Evolutionary conservation across 2,797 vertebrate genomes (phyloP).

Genomic region (Anabas testudineus): DNA sequence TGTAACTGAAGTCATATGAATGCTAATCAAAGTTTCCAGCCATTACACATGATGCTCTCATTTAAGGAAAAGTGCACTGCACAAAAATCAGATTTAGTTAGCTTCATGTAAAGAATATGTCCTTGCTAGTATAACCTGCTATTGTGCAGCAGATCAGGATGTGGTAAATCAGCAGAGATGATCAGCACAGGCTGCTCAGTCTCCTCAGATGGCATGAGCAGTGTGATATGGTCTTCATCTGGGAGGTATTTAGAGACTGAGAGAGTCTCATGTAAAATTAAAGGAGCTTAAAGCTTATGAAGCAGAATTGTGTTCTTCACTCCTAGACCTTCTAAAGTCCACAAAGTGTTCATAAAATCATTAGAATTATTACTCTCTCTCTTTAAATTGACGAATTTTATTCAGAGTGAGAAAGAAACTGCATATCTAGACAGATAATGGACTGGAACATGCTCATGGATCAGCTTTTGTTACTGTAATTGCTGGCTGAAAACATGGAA

Average conservation of each 20-base stretch:
- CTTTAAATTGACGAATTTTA: not conserved
- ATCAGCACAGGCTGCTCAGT: conserved; percentile 14
- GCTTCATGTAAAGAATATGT: too few species aligned
- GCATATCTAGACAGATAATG: not conserved
- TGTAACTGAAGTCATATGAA: not conserved
- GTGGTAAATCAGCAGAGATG: conserved; percentile 30
- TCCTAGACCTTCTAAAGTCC: not conserved
- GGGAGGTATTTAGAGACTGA: not conserved
- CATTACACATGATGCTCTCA: not conserved
- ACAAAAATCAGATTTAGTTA: not conserved
- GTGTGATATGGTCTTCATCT: not conserved
- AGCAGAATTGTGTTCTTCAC: not conserved
- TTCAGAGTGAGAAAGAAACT: not conserved
- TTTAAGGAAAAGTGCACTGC: not conserved
- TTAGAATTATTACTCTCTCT: not conserved
- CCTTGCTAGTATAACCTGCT: not conserved
- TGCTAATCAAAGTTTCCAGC: not conserved
- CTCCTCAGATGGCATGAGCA: not conserved
- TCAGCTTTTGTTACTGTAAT: not conserved
- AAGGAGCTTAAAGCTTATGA: not conserved
- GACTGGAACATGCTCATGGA: not conserved
- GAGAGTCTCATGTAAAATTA: not conserved
- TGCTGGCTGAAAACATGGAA: not conserved
- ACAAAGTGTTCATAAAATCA: not conserved
- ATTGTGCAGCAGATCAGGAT: conserved; percentile 36